Base-by-base conservation (phyloP, 1,140 invertebrate species). In the Ladona fulva region DNA sequence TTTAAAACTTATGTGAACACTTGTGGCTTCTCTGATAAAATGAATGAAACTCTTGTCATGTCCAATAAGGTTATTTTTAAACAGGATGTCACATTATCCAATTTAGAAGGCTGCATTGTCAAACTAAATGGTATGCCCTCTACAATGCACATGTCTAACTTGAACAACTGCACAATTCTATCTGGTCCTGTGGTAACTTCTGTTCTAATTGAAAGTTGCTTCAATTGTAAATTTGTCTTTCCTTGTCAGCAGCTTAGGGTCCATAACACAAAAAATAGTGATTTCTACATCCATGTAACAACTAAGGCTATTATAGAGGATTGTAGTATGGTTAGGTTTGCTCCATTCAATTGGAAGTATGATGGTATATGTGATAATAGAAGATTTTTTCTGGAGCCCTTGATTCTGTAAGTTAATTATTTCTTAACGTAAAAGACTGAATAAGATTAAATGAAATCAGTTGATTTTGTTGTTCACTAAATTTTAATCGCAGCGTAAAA, bases 221-320 rank as follows among this genome's bases (percentile, higher is more conserved):
- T 80, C 0, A 89, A 94, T 81, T 96, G 93, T 85, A 89, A 88
- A 74, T 91, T 99, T 82, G 91, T 93, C 19, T 88, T 97, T n/a
- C 93, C 95, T 14, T 98, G 97, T 84, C 97, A 99, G 83, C 97
- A 99, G 84, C 84, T 98, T 25, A 87, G 97, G 79, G 89, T 97
- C 80, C 97, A 99, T 84, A 90, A 91, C 79, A 95, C 95, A 0
- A 84, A 82, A 10, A 86, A 92, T 79, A 91, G 92, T 80, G 88
- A 92, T 76, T 91, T 99, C 84, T 98, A 97, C 85, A 87, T 98
- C 78, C 94, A 97, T 84, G 95, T 98, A 0, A 96, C 94, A 0
- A 97, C 95, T 82, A 91, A 94, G 83, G 94, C 95, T 16, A 98
- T 99, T 77, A 95, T 99, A 82, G 97, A 99, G 86, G 95, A 98